These are phyloP conservation scores for Montipora efflorescens DNA, from an alignment of 64 coral and sea anemone species.

Conservation along the genomic window DNA sequence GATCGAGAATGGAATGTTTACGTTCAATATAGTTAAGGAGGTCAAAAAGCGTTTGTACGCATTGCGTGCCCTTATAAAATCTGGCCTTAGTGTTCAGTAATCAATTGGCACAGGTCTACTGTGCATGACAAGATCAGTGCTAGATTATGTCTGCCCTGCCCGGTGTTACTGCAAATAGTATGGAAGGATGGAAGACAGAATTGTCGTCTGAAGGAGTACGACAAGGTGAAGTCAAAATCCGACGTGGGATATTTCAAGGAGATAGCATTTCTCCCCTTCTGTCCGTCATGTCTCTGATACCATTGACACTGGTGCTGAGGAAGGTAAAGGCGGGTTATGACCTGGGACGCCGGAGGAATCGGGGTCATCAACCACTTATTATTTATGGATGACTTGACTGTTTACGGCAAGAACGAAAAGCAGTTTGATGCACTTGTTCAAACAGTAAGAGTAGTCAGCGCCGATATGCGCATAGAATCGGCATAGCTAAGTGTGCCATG, in stretches of 20 bases:
- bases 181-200: too few relatives aligned
- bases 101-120: too few relatives aligned
- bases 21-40: too few relatives aligned
- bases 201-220: too few relatives aligned
- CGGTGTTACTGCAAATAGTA: too few relatives aligned
- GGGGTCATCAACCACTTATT: conserved; percentile 17
- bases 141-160: too few relatives aligned
- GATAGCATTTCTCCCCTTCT: conserved; percentile 27
- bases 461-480: neutral
- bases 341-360: neutral
- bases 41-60: too few relatives aligned
- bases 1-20: too few relatives aligned
- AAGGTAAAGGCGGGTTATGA: conserved; percentile 28
- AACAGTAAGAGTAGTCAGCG: conserved; percentile 29
- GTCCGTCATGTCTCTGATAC: conserved; percentile 30
- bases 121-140: too few relatives aligned
- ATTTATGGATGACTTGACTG: conserved; percentile 36
- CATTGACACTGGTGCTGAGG: conserved; percentile 11
- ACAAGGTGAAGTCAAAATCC: conserved; percentile 20
- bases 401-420: conserved; percentile 46
- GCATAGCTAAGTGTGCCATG: conserved; percentile 1
- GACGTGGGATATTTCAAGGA: conserved; percentile 12
- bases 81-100: too few relatives aligned
- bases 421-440: neutral
- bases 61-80: too few relatives aligned